Evolutionary conservation across 1,140 invertebrate species (phyloP).

Genomic region (Aphis craccivora): DNA sequence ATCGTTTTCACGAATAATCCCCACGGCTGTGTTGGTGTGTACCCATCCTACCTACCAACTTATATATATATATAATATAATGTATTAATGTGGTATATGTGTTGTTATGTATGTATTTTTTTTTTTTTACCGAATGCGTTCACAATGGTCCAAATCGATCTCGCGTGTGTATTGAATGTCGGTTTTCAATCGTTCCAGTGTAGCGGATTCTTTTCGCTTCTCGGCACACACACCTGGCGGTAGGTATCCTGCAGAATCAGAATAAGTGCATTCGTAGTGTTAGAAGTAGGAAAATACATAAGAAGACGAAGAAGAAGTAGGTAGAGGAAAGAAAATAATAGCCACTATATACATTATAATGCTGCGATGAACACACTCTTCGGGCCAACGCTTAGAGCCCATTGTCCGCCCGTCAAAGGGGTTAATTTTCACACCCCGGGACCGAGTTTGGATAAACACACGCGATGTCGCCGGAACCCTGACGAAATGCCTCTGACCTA

Average conservation of each 20-base stretch:
- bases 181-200: conserved; percentile 37
- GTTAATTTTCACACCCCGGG: conserved; percentile 51
- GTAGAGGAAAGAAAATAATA: background rate
- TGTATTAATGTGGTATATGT: background rate
- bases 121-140: conserved; percentile 4
- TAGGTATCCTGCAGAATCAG: conserved; percentile 12
- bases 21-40: background rate
- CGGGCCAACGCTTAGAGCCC: background rate
- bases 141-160: conserved; percentile 42
- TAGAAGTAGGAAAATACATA: background rate
- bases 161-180: conserved; percentile 38
- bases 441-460: conserved; percentile 48
- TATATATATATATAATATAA: background rate
- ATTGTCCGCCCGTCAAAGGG: conserved; percentile 46
- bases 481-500: conserved; percentile 3
- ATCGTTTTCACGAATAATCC: conserved; percentile 53
- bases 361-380: background rate
- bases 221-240: background rate
- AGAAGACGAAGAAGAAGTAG: background rate
- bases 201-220: conserved; percentile 17
- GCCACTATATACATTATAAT: background rate
- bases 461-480: background rate
- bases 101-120: background rate
- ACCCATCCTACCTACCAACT: background rate
- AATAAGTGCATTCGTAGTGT: background rate